Conservation (phyloP, 2,888 invertebrate genomes). For the Lasioglossum zephyrum region DNA sequence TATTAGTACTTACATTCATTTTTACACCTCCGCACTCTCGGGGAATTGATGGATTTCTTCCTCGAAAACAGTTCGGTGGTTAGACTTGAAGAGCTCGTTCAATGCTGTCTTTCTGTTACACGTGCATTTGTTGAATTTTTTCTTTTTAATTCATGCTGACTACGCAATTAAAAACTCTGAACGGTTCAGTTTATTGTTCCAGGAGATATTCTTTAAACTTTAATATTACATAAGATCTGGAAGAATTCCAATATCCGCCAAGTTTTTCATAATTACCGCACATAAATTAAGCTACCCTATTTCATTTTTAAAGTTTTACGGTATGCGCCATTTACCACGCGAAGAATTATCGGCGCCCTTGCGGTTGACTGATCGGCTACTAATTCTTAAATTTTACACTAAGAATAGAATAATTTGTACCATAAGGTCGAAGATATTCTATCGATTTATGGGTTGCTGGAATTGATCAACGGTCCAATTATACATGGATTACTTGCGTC, state of each 20-base stretch:
- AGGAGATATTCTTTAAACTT: neutral
- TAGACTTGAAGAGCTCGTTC: neutral
- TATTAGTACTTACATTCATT: neutral
- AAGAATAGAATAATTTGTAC: slow-evolving; percentile 7
- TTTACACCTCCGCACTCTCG: neutral
- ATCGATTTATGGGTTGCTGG: slow-evolving; percentile 16
- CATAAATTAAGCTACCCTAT: slow-evolving; percentile 5
- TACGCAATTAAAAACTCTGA: neutral
- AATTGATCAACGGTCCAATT: slow-evolving; percentile 38
- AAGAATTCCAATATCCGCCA: neutral
- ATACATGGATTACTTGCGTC: slow-evolving; percentile 24
- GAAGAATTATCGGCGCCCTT: neutral
- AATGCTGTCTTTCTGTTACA: neutral
- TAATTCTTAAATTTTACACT: slow-evolving; percentile 12
- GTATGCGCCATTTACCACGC: slow-evolving; percentile 16
- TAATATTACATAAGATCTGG: slow-evolving; percentile 1
- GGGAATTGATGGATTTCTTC: slow-evolving; percentile 3
- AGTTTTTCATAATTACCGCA: slow-evolving; percentile 5
- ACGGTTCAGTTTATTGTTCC: neutral
- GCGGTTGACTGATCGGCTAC: slow-evolving; percentile 19
- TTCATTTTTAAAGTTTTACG: slow-evolving; percentile 2
- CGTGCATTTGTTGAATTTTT: neutral
- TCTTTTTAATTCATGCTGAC: neutral
- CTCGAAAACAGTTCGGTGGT: neutral
- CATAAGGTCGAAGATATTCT: slow-evolving; percentile 10